phyloP scores from a whole-genome alignment of 92 coral and sea anemone species.

The Pocillopora meandrina region DNA sequence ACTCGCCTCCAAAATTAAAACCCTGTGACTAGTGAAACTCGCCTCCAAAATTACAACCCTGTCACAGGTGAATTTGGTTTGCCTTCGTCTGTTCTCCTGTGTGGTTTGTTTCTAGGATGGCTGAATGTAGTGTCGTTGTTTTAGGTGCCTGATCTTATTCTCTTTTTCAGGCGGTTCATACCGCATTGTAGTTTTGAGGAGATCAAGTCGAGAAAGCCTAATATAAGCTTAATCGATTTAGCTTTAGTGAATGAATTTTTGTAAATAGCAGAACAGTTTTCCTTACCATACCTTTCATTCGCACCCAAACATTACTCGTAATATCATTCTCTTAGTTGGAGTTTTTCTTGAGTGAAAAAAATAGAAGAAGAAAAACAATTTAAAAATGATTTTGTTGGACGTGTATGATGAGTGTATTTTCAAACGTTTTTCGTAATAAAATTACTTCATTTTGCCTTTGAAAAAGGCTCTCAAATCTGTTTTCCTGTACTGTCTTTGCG shows the following conservation, averaged over 20 bases:
- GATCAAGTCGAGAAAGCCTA: no score
- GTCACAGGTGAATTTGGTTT: background rate
- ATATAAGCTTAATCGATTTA: background rate
- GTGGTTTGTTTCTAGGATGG: no score
- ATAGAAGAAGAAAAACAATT: background rate
- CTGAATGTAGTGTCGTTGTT: no score
- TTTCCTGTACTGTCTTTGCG: background rate
- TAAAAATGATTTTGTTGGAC: background rate
- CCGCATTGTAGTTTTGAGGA: no score
- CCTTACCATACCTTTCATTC: background rate
- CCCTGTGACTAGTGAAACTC: background rate
- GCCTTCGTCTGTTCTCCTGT: background rate
- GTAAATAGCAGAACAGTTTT: background rate
- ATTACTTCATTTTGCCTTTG: background rate
- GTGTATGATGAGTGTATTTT: background rate
- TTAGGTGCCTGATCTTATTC: no score
- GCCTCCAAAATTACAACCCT: no score
- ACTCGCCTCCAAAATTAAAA: background rate
- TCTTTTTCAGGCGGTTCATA: background rate
- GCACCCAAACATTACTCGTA: background rate
- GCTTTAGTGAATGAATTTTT: background rate
- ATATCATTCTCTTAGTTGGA: no score
- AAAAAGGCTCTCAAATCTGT: slow-evolving; percentile 6
- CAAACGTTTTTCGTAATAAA: slow-evolving; percentile 7
- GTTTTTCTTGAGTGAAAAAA: background rate